phyloP scores from a whole-genome alignment of 2,113 vertebrate genomes.

The Chitala chitala region DNA sequence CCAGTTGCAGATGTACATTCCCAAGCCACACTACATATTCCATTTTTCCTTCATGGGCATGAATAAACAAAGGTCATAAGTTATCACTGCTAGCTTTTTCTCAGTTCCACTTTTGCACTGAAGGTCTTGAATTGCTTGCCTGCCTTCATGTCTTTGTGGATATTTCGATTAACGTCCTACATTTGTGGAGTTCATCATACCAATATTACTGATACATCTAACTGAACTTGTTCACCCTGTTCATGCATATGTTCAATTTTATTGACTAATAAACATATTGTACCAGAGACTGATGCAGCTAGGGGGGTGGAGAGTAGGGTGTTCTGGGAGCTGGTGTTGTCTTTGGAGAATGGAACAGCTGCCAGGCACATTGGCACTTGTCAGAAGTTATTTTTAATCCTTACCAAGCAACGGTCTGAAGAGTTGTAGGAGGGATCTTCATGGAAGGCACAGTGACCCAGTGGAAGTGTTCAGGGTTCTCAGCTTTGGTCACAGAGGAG shows the following conservation, averaged over 20 bases:
- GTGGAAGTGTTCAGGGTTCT: conserved; percentile 37
- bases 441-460: conserved; percentile 22
- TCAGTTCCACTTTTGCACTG: background rate
- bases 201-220: too few relatives aligned
- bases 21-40: conserved; percentile 28
- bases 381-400: conserved; percentile 63
- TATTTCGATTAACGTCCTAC: too few relatives aligned
- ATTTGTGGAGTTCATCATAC: too few relatives aligned
- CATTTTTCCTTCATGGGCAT: background rate
- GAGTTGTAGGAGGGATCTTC: conserved; percentile 35
- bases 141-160: background rate
- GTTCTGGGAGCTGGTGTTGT: background rate
- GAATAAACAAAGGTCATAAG: background rate
- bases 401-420: conserved; percentile 39
- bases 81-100: background rate
- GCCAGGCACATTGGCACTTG: conserved; percentile 33
- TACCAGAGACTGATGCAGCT: too few relatives aligned
- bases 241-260: too few relatives aligned
- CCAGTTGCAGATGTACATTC: too few relatives aligned
- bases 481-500: conserved; percentile 33
- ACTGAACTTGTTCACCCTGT: too few relatives aligned
- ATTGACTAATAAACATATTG: too few relatives aligned
- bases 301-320: background rate
- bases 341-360: conserved; percentile 56
- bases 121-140: background rate